Conservation (phyloP, 2,113 vertebrate species). For the Amphiprion percula region DNA sequence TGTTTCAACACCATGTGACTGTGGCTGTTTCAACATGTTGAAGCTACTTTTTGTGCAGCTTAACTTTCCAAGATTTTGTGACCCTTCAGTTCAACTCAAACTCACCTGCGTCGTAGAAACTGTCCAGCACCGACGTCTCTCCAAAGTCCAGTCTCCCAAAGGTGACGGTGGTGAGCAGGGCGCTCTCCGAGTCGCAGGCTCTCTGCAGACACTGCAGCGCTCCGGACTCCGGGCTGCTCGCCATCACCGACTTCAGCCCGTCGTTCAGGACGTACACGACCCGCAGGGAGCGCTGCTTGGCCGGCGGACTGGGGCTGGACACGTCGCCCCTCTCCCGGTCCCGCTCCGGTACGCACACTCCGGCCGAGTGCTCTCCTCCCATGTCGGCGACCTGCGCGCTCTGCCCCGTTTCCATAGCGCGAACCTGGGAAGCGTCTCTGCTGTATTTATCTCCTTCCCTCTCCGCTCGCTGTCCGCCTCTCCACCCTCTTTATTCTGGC, state of each 20-base stretch:
- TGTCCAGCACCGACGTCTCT: conserved; percentile 90
- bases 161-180: conserved; percentile 88
- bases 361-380: conserved; percentile 78
- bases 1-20: too few species aligned
- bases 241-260: conserved; percentile 82
- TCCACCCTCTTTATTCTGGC: conserved; percentile 39
- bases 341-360: conserved; percentile 37
- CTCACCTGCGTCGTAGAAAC: conserved; percentile 94
- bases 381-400: conserved; percentile 75
- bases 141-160: conserved; percentile 93
- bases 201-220: conserved; percentile 89
- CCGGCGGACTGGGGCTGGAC: conserved; percentile 70
- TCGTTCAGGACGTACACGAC: conserved; percentile 90
- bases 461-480: conserved; percentile 36
- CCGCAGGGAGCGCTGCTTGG: conserved; percentile 85
- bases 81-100: not conserved
- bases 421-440: not conserved
- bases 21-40: not conserved
- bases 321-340: conserved; percentile 70
- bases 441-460: conserved; percentile 25
- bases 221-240: conserved; percentile 89
- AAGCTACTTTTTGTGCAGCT: not conserved
- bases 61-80: not conserved
- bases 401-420: conserved; percentile 79
- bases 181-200: conserved; percentile 91